Percentiles rank a stretch among this genome's conserved stretches.
phyloP scores from a whole-genome alignment of 1,140 invertebrate species.

The Penaeus vannamei region DNA sequence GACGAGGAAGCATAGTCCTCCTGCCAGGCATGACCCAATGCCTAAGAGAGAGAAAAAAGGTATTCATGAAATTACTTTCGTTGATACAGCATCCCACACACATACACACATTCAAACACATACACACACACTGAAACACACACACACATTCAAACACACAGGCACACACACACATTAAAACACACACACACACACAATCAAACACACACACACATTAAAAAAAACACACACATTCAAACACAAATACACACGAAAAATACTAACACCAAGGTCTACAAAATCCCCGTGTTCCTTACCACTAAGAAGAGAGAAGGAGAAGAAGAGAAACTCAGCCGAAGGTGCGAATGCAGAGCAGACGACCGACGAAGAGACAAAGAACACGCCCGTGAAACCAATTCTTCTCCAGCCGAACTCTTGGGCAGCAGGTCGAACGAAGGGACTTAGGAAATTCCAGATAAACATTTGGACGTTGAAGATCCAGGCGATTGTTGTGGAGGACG shows the following conservation, averaged over 20 bases:
- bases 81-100: no score
- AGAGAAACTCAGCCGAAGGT: conserved; percentile 29
- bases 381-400: not conserved
- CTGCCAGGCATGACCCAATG: conserved; percentile 53
- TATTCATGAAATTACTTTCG: no score
- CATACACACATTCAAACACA: no score
- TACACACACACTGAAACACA: no score
- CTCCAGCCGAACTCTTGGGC: conserved; percentile 35
- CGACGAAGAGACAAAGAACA: not conserved
- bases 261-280: no score
- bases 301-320: conserved; percentile 31
- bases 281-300: not conserved
- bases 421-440: not conserved
- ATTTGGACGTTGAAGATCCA: conserved; percentile 38
- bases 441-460: not conserved
- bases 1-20: conserved; percentile 36
- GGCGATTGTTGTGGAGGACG: conserved; percentile 24
- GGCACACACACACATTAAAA: no score
- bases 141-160: no score
- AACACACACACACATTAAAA: no score
- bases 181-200: no score
- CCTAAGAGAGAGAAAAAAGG: conserved; percentile 67
- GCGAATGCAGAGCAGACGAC: not conserved
- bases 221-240: no score
- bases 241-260: no score